Base-by-base conservation (phyloP, 2,888 invertebrate species). In the Isoperla grammatica region DNA sequence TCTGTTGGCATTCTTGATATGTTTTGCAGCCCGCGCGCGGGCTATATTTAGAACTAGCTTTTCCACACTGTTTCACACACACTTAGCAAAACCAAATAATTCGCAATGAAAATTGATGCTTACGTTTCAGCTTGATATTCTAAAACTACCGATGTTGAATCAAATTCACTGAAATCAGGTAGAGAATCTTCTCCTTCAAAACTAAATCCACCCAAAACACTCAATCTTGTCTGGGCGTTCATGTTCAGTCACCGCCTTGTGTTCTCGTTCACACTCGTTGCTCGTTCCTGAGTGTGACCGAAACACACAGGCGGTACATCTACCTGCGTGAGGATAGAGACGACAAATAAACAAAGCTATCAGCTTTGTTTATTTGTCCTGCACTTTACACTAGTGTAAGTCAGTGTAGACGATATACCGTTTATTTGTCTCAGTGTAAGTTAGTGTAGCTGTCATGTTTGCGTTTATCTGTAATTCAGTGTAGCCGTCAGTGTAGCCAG, bases 101-200 rank as follows among this genome's bases (percentile, higher is more conserved):
- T 45, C 5, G 19, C 6, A 8, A 40, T 45, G 11, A 17, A 45
- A 19, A 45, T 15, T 11, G 11, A 19, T 17, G n/a, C 45, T 45
- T 45, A 78, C 78, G 77, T 78, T 72, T 78, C 77, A 66, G 73
- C 74, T 67, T 74, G 75, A 68, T 76, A 78, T 66, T 77, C 78
- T 71, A 76, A 72, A 63, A 77, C 75, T 58, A 78, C 75, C 60
- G 77, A 77, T 68, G 77, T 77, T 39, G 78, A 76, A 73, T 79
- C 79, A 69, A 79, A 79, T 73, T 79, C 79, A 67, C 78, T 78
- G 66, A 77, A 79, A 70, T 79, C 79, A 50, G 79, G 77, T 64
- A 79, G 68, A 40, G 78, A 79, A 68, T 79, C 79, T 62, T 79
- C 79, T 63, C 75, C 76, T 68, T 79, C 79, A 66, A 79, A 79